Base-by-base conservation (phyloP, 2,797 vertebrate species). In the Glossophaga mutica region DNA sequence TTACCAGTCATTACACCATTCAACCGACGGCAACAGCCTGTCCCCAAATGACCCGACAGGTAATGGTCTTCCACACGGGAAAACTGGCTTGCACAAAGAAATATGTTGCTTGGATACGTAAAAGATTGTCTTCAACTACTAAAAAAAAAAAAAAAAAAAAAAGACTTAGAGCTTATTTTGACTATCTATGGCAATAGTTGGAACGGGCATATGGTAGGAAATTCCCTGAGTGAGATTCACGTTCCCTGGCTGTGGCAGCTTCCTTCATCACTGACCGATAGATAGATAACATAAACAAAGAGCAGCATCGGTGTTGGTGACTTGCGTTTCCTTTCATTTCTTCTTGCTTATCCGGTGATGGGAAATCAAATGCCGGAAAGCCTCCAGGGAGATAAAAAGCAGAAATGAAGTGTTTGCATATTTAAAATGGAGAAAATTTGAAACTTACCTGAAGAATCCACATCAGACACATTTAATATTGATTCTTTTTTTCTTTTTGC, bases 1-100 rank as follows among this genome's bases (percentile, higher is more conserved):
- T 97, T 99, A 98, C 98, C 98, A 98, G 94, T 97, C 98, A 57
- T 90, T 98, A 91, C 90, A 91, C 95, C 98, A 98, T 32, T 98
- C 98, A 93, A 97, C 98, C 4, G 89, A 97, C 18, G 98, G 97
- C 94, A 99, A 98, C 84, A 91, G 55, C 2, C 86, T 97, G 0
- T 76, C 97, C 44, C 67, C 96, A 10, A 98, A 98, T 67, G 97
- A 98, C 22, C 97, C 97, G 18, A 94, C 98, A 98, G 99, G 99
- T 99, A 98, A 96, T 76, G 19, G 57, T 86, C 87, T 0, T 48
- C 95, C 42, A 5, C 50, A 44, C 81, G 44, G 55, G 22, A 39
- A 22, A 34, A 76, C 6, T 46, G 2, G 21, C 46, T 93, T 96
- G 90, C 44, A 34, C 44, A 62, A 50, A 94, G 62, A 24, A 50